Evolutionary conservation across 2,113 vertebrate species (phyloP), one percentile per base, ranked within the genome.

Genomic region (Hypanus sabinus): DNA sequence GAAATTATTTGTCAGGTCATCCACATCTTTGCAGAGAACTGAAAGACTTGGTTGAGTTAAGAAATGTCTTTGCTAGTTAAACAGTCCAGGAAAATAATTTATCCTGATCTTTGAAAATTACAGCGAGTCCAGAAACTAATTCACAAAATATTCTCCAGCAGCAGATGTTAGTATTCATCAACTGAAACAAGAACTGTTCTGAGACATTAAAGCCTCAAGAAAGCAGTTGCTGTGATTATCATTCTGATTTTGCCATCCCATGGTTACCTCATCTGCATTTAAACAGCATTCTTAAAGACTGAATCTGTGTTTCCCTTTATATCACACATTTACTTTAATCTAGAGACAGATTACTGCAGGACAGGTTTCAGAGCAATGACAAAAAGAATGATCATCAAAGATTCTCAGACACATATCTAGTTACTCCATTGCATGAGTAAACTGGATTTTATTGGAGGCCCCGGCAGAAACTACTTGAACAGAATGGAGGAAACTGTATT

Each of bases 341-440:
- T 38, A 73, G 90, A 93, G 90, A 73, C 46, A 93, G 90, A 93
- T 93, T 93, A 71, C 90, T 93, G 68, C 90, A 73, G 68, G 90
- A 71, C 46, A 11, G 38, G 22, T 55, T 87, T 71, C 9, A 68
- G 33, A 71, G 90, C 90, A 73, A 73, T 38, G 68, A 73, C 90
- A 93, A 20, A 73, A 38, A 93, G 90, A 93, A 93, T 93, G 71
- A 93, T 12, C 65, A 92, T 92, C 90, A 93, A 46, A 93, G 65
- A 14, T 73, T 73, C 87, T 20, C 68, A 93, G 90, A 22, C 20
- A 93, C 60, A 65, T 16, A 88, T 60, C 60, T 30, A 14, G 30
- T 30, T 71, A 8, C 18, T 71, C 65, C 73, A 46, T 68, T 73
- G 68, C 90, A 93, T n/a, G 22, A 73, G 73, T 73, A 55, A 93